Base-by-base conservation (phyloP, 1,140 invertebrate species). In the Pectinophora gossypiella region DNA sequence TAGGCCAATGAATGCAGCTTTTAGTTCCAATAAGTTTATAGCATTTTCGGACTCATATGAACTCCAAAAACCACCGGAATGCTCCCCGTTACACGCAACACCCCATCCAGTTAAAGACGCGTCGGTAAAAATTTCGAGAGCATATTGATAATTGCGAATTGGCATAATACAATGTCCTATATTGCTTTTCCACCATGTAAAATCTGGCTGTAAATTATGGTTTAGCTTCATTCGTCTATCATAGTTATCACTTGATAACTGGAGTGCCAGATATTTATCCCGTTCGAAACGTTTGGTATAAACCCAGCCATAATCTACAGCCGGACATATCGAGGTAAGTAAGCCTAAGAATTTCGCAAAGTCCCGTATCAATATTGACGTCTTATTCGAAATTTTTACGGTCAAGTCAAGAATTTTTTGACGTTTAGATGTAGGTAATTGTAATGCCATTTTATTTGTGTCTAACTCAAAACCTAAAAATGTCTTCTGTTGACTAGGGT, bases 21-120 rank as follows among this genome's bases (percentile, higher is more conserved):
- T n/a, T 3, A 73, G 21, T 53, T 75, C 72, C 16, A 68, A 51
- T 42, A 27, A 59, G 62, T 67, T 73, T 21, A 75, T 75, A 44
- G 70, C 61, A 16, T 51, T 19, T 18, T 51, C 5, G 45, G 42
- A 23, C 38, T 71, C 68, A 4, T 36, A 13, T 19, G 38, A 10
- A 6, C 18, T 52, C 66, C 67, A 75, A 35, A 56, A 61, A 19
- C 70, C 71, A 49, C 60, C 48, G 18, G 42, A 27, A 16, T 42
- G 49, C 21, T 61, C 23, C 7, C 52, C 59, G 23, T 64, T 44
- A 51, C 45, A 67, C 35, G 27, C 32, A 13, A 55, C 47, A 1
- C 64, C 65, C 66, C 74, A 80, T 7, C 72, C 72, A 3, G 64
- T 54, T 4, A 22, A 6, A 16, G 64, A 74, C 3, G 66, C 59